Base-by-base conservation (phyloP, 2,888 invertebrate species). In the Hetaerina titia region DNA sequence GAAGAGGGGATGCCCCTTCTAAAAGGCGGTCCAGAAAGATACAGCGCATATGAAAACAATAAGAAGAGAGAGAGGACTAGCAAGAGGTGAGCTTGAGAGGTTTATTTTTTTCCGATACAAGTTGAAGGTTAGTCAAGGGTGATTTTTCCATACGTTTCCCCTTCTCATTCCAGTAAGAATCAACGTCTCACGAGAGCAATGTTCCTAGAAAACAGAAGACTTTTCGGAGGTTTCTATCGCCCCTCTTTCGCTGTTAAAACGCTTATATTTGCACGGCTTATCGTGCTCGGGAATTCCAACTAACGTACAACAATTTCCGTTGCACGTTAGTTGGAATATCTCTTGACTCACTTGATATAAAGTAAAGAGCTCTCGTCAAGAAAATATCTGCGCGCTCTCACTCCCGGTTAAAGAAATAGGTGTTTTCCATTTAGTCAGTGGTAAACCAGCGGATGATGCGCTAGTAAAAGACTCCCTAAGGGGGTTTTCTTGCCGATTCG, bases 21-120 rank as follows among this genome's bases (percentile, higher is more conserved):
- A 81, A 31, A 81, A 81, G 25, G n/a, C 81, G 81, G 81, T 22
- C 81, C 81, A 81, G 31, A 31, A 81, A 81, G 81, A 81, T 81
- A 22, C 6, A 31, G 25, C 81, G 11, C 81, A 31, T 6, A 13
- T 9, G 2, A 31, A 31, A 31, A 81, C 25, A 31, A 25, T 81
- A 31, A 7, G n/a, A 5, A 9, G 81, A 11, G 81, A 81, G 45
- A 13, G 31, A 31, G 69, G 69, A 45, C 45, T 45, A 45, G 45
- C n/a, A n/a, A 22, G 69, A 22, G 69, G n/a, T 9, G 69, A 8
- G 69, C 22, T 9, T 69, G 22, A n/a, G n/a, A 69, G 4, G 22
- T 22, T 69, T 22, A 31, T 31, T 81, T 81, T 81, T 11, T 5
- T 22, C 9, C 31, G 9, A 13, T 81, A 31, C 2, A 25, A 13